These are phyloP conservation scores for Actenoides hombroni DNA, from an alignment of 2,113 vertebrate species.

Conservation along the genomic window DNA sequence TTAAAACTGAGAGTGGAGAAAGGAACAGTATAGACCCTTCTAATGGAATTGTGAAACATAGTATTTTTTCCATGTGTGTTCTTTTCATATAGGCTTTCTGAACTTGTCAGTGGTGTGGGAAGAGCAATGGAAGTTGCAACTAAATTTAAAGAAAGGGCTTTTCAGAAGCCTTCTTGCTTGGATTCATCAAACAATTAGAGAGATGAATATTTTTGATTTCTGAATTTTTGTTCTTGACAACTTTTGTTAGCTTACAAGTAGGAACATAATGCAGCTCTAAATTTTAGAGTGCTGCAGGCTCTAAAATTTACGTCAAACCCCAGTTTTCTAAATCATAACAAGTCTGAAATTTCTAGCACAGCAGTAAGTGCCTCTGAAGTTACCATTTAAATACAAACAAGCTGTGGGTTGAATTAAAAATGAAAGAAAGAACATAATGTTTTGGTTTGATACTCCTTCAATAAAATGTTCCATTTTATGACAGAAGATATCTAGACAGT, in stretches of 20 bases:
- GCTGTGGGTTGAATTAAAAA: not conserved
- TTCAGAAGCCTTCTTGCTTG: not conserved
- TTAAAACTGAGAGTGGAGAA: not conserved
- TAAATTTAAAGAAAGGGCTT: not conserved
- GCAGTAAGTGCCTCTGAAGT: not conserved
- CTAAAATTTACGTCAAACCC: not conserved
- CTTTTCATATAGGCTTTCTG: not conserved
- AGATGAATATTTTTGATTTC: not conserved
- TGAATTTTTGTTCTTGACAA: not conserved
- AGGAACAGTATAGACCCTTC: not conserved
- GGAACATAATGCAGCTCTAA: not conserved
- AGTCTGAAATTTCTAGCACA: not conserved
- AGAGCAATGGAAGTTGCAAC: not conserved
- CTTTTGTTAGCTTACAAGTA: not conserved
- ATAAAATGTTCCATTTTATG: not conserved
- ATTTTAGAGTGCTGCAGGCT: not conserved
- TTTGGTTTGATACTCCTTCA: not conserved
- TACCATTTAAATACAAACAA: not conserved
- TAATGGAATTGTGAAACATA: not conserved
- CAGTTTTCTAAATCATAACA: not conserved
- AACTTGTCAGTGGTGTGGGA: not conserved
- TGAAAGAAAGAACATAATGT: not conserved
- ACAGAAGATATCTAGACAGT: not conserved
- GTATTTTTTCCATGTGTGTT: not conserved
- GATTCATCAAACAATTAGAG: not conserved